phyloP scores from a whole-genome alignment of 1,140 invertebrate genomes.

The Saxidomus purpurata region DNA sequence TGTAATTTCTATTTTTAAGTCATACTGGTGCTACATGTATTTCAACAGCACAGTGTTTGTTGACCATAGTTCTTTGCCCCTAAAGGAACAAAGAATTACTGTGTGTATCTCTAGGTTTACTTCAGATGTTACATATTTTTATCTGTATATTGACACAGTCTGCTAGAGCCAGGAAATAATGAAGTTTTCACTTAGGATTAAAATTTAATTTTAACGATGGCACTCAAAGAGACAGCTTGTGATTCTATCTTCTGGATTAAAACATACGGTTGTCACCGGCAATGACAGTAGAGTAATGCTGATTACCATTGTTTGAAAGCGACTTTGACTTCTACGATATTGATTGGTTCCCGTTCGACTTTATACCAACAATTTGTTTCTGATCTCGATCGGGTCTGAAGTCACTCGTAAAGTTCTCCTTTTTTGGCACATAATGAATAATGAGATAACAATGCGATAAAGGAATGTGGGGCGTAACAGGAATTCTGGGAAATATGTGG shows the following conservation, averaged over 20 bases:
- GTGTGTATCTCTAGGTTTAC: no score
- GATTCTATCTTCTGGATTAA: background rate
- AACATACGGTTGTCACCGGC: background rate
- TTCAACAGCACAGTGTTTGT: no score
- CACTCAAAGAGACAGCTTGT: background rate
- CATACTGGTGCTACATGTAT: no score
- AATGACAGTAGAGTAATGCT: background rate
- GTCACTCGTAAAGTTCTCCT: conserved; percentile 10
- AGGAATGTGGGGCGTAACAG: background rate
- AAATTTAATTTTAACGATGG: background rate
- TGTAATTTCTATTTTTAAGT: no score
- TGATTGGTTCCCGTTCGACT: background rate
- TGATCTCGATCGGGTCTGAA: background rate
- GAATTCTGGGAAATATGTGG: background rate
- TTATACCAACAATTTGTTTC: conserved; percentile 17
- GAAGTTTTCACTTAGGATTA: no score
- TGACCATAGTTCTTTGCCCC: no score
- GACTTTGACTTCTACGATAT: background rate
- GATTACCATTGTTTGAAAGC: background rate
- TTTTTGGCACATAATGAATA: conserved; percentile 25
- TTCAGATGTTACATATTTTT: no score
- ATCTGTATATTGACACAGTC: no score
- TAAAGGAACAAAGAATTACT: no score
- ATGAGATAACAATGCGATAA: background rate
- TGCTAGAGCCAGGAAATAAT: no score